Base-by-base conservation (phyloP, 2,888 invertebrate genomes). In the Pyrrhosoma nymphula region DNA sequence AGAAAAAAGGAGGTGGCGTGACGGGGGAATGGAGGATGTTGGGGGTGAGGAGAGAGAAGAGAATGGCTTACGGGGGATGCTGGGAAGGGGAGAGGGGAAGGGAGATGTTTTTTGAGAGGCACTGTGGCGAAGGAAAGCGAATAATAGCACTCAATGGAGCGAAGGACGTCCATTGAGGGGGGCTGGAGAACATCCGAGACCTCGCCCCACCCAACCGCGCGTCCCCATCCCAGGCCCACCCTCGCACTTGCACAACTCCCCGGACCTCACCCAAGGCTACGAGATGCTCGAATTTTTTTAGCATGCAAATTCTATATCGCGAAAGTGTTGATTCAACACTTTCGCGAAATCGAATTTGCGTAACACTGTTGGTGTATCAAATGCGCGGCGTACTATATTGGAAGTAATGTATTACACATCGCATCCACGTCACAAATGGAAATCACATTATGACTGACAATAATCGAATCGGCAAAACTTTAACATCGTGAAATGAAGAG, bases 81-180 rank as follows among this genome's bases (percentile, higher is more conserved):
- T 16, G 14, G 55, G 89, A 88, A 56, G 56, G 89, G 8, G 56
- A 88, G 63, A 3, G 56, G 60, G 56, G 2, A 6, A 39, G 60
- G 60, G 91, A 90, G 82, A 82, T 82, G 82, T 82, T 89, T 89
- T 89, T 89, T n/a, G 89, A 89, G 47, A 47, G 60, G 60, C 91
- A 91, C n/a, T 60, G 35, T 35, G 39, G 91, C 60, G 91, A 60
- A 55, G 30, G 88, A 56, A 26, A 90, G 91, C 30, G 60, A 60
- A 91, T 91, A 60, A 91, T 60, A 56, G 91, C 91, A 35, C 60
- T n/a, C 90, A 56, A 90, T 60, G 60, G 39, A 91, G 60, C 60
- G 91, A 63, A 60, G 91, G 60, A 60, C 91, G 91, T 8, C 60
- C 60, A 60, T 91, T 60, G 91, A 91, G 18, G 63, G 60, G 60